Evolutionary conservation across 2,888 invertebrate genomes (phyloP), one percentile per base, ranked within the genome.

Genomic region (Ceratothoa steindachneri): DNA sequence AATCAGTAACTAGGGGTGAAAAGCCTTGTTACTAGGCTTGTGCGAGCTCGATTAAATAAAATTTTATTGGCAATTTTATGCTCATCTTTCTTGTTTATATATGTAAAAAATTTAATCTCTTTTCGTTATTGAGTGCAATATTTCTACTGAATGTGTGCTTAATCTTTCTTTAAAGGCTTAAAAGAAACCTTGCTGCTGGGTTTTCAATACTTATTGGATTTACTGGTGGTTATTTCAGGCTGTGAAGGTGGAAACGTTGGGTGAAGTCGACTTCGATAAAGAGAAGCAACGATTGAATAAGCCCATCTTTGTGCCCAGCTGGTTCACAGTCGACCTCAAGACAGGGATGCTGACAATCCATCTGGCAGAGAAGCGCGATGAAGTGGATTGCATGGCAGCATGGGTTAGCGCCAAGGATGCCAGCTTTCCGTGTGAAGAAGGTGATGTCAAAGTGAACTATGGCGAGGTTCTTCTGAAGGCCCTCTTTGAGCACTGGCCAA

Each of bases 311-410:
- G 96, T 99, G 82, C 98, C 99, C 30, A 97, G 94, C 86, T 99
- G 99, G 99, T 99, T 99, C 84, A 93, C 93, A 81, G 96, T 98
- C 64, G 99, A 99, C 86, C 89, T 99, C 66, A 99, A 99, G 87
- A 98, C 97, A 75, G 99, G 99, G 79, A 93, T 98, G 93, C 87
- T 98, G 82, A 97, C 97, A 7, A 95, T 99, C 84, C 97, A 98
- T 83, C 88, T 99, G 81, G 93, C 93, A 0, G 93, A 94, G 84
- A 79, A 79, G 55, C 30, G 76, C 22, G 99, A 99, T 84, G 99
- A 99, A 86, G 93, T 93, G 0, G 99, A 99, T 84, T 98, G 97
- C 84, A 92, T 99, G 82, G 91, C 96, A 51, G 97, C 99, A 0
- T 99, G 99, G 99, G 95, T 99, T 2, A 96, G 97, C 68, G 94